Conservation (phyloP, 2,888 invertebrate genomes). For the Lycaena phlaeas region DNA sequence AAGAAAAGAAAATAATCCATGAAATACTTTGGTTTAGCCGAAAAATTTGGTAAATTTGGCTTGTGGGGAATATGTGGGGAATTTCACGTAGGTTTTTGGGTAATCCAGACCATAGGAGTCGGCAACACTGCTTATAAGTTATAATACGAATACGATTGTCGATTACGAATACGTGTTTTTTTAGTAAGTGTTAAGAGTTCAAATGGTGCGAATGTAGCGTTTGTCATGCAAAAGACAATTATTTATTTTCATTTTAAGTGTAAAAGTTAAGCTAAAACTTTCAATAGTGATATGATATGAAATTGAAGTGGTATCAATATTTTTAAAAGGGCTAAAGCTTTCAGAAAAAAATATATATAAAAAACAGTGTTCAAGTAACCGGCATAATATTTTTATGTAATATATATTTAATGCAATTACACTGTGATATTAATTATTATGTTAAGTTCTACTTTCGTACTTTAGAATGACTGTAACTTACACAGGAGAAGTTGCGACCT, state of each 20-base stretch:
- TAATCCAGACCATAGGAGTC: no score
- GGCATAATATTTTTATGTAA: neutral
- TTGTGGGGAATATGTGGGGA: no score
- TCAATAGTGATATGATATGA: neutral
- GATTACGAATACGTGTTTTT: no score
- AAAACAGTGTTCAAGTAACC: neutral
- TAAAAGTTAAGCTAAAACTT: neutral
- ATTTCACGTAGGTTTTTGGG: no score
- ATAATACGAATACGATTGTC: no score
- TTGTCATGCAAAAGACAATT: neutral
- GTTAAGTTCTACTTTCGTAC: conserved; percentile 11
- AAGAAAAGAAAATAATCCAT: no score
- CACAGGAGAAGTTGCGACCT: conserved; percentile 89
- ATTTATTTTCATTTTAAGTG: neutral
- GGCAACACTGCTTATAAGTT: no score
- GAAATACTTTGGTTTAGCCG: no score
- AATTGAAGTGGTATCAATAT: neutral
- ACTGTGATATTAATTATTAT: conserved; percentile 17
- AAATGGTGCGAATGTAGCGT: neutral
- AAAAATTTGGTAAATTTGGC: no score
- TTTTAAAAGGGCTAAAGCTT: neutral
- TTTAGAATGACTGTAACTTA: conserved; percentile 86
- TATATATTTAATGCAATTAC: neutral
- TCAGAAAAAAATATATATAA: no score
- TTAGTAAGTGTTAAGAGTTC: conserved; percentile 5